phyloP scores from a whole-genome alignment of 1,140 invertebrate species.

The Teleopsis dalmanni region DNA sequence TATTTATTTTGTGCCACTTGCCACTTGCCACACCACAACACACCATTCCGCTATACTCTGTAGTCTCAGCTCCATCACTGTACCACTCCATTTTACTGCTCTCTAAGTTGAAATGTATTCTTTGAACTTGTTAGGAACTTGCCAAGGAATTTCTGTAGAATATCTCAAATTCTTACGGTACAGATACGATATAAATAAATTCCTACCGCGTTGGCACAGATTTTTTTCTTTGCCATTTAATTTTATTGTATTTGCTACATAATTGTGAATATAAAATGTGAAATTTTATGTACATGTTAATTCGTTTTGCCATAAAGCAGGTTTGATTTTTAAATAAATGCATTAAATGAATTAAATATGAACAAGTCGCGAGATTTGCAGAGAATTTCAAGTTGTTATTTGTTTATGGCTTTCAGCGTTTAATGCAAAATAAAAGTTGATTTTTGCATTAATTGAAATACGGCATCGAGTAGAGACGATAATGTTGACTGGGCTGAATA shows the following conservation, averaged over 20 bases:
- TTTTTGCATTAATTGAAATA: background rate
- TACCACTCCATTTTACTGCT: too few relatives aligned
- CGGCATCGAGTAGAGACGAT: background rate
- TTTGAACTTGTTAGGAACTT: background rate
- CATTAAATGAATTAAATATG: background rate
- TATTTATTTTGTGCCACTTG: conserved; percentile 1
- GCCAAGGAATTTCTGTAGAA: background rate
- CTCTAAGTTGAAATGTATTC: background rate
- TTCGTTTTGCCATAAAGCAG: conserved; percentile 43
- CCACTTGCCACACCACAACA: background rate
- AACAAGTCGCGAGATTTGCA: background rate
- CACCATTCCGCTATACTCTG: too few relatives aligned
- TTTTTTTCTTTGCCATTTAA: background rate
- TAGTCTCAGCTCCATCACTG: too few relatives aligned
- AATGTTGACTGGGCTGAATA: background rate
- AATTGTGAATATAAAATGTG: background rate
- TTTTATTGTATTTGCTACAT: background rate
- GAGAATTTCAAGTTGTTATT: background rate
- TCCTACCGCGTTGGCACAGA: background rate
- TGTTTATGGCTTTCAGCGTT: background rate
- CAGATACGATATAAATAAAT: background rate
- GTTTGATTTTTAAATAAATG: conserved; percentile 28
- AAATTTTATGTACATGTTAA: conserved; percentile 43
- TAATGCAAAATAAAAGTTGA: background rate
- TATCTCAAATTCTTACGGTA: too few relatives aligned